Percentiles rank a stretch among this genome's conserved stretches.
phyloP scores from a whole-genome alignment of 2,113 vertebrate species.

The Dromaius novaehollandiae region DNA sequence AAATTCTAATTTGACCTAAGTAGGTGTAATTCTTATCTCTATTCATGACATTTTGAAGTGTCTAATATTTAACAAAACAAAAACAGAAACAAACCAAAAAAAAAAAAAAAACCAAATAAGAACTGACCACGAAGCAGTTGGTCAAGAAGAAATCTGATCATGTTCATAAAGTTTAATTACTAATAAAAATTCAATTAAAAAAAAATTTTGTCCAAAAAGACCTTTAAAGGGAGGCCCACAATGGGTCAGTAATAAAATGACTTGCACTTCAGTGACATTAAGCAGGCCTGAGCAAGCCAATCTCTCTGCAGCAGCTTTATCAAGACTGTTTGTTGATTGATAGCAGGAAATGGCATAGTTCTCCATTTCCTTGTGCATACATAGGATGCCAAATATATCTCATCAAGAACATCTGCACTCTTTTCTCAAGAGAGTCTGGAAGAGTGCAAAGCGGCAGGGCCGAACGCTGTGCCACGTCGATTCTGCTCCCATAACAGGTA shows the following conservation, averaged over 20 bases:
- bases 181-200: not conserved
- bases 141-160: not conserved
- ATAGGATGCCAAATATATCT: constrained; percentile 47
- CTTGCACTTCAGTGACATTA: not conserved
- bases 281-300: constrained; percentile 16
- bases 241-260: constrained; percentile 1
- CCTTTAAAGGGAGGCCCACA: not conserved
- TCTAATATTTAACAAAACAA: not conserved
- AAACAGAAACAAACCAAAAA: not conserved
- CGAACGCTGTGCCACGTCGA: not conserved
- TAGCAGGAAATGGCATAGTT: constrained; percentile 37
- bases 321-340: constrained; percentile 10
- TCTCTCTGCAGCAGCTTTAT: not conserved
- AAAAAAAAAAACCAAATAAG: not conserved
- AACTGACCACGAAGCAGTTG: not conserved
- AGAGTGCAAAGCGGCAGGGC: not conserved
- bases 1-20: not conserved
- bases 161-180: not conserved
- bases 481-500: not conserved
- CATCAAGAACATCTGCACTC: constrained; percentile 32
- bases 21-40: not conserved
- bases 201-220: not conserved
- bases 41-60: not conserved
- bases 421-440: not conserved
- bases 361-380: constrained; percentile 38